phyloP scores from a whole-genome alignment of 1,140 invertebrate species.

The Babylonia areolata region DNA sequence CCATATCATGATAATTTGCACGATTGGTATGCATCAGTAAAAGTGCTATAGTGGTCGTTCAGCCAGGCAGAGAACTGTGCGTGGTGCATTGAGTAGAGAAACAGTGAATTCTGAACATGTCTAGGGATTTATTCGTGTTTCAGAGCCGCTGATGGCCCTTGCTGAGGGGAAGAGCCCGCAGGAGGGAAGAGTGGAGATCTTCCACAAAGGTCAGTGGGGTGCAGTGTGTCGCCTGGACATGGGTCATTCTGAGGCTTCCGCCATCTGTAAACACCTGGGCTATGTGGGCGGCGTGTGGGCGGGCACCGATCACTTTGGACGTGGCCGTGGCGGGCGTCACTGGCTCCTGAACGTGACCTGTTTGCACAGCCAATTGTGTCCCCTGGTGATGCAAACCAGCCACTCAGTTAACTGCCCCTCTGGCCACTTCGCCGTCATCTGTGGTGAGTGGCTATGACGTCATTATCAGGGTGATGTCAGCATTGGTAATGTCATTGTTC shows the following conservation, averaged over 20 bases:
- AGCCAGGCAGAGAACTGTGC: too few species aligned
- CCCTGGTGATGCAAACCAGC: constrained; percentile 29
- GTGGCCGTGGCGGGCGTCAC: constrained; percentile 45
- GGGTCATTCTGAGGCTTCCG: constrained; percentile 86
- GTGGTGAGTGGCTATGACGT: constrained; percentile 62
- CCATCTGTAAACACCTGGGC: constrained; percentile 88
- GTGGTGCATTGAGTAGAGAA: too few species aligned
- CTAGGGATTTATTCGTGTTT: not conserved
- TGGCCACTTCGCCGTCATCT: constrained; percentile 52
- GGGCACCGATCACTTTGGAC: constrained; percentile 53
- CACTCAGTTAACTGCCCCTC: constrained; percentile 41
- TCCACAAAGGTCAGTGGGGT: constrained; percentile 91
- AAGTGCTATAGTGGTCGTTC: too few species aligned
- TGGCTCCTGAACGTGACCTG: constrained; percentile 60
- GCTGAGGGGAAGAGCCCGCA: constrained; percentile 61
- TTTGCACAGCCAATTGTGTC: constrained; percentile 44
- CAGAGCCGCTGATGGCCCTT: constrained; percentile 61
- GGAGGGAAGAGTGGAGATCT: constrained; percentile 92
- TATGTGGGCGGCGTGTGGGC: constrained; percentile 55
- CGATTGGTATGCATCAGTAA: too few species aligned
- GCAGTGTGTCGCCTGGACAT: constrained; percentile 93
- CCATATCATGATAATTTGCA: too few species aligned
- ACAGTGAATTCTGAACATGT: too few species aligned
- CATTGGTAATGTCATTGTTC: too few species aligned
- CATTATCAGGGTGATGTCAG: too few species aligned